Evolutionary conservation across 1,140 invertebrate species (phyloP).

Genomic region (Parasteatoda tepidariorum): DNA sequence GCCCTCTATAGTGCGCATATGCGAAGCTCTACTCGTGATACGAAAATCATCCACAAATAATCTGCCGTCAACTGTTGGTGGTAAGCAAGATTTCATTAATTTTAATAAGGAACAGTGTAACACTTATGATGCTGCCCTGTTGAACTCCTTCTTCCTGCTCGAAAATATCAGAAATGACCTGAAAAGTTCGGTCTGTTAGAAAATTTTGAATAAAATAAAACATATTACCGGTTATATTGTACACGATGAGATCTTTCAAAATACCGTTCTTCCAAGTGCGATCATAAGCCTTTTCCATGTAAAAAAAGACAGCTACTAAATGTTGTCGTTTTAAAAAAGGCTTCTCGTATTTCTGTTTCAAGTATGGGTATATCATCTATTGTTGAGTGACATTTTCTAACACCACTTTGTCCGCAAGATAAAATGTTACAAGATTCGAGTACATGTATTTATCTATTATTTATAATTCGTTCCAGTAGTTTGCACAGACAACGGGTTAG

Average conservation of each 20-base stretch:
- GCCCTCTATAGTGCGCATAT: too few species aligned
- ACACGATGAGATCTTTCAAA: conserved; percentile 64
- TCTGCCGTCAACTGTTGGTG: too few species aligned
- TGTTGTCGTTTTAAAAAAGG: conserved; percentile 65
- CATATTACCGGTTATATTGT: too few species aligned
- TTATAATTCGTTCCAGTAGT: conserved; percentile 57
- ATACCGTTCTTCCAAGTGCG: conserved; percentile 67
- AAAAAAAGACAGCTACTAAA: conserved; percentile 66
- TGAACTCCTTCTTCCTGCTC: conserved; percentile 18
- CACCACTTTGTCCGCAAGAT: conserved; percentile 58
- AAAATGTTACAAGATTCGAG: conserved; percentile 45
- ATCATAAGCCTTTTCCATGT: conserved; percentile 69
- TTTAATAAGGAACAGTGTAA: conserved; percentile 20
- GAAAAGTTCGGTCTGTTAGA: neutral
- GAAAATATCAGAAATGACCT: neutral
- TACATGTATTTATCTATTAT: conserved; percentile 18
- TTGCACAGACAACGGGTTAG: conserved; percentile 44
- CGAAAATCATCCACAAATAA: too few species aligned
- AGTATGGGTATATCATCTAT: conserved; percentile 66
- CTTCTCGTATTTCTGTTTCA: conserved; percentile 64
- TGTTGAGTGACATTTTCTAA: conserved; percentile 66
- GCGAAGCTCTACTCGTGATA: too few species aligned
- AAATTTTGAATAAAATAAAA: too few species aligned
- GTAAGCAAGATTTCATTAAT: too few species aligned
- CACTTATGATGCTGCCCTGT: conserved; percentile 32